A percentile compares a stretch with the other conserved stretches of the same genome.
Evolutionary conservation across 1,140 invertebrate genomes (phyloP).

Genomic region (Sweltsa coloradensis): DNA sequence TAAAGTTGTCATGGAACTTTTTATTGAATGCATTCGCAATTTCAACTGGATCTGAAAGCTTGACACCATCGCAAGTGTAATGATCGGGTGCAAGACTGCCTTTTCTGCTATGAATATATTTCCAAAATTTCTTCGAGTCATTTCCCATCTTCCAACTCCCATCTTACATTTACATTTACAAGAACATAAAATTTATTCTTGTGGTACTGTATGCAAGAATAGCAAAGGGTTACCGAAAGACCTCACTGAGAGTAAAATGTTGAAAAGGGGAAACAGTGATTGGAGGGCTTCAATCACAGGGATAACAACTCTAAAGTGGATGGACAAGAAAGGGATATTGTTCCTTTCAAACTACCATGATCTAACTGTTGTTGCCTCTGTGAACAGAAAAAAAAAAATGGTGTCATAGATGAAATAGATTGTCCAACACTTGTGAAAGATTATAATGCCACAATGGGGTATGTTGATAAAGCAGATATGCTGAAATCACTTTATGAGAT

Average conservation of each 20-base stretch:
- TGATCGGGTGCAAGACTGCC: no score
- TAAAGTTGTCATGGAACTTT: no score
- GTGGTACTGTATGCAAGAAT: not conserved
- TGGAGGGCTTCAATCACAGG: conserved; percentile 22
- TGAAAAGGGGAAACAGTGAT: not conserved
- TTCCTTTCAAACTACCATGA: conserved; percentile 29
- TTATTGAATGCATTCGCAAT: no score
- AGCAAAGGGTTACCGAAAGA: conserved; percentile 5
- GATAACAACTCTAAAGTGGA: conserved; percentile 27
- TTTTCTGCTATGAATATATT: no score
- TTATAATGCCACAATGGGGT: conserved; percentile 22
- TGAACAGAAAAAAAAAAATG: conserved; percentile 2
- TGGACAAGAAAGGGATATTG: conserved; percentile 27
- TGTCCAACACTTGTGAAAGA: conserved; percentile 14
- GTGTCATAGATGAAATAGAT: not conserved
- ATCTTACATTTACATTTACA: not conserved
- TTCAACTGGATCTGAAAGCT: no score
- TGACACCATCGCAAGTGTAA: no score
- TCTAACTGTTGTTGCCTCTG: not conserved
- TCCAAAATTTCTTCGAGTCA: no score
- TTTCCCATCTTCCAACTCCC: not conserved
- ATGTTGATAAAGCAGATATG: conserved; percentile 11
- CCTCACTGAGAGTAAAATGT: not conserved
- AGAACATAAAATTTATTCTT: conserved; percentile 2
- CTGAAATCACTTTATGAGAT: conserved; percentile 9